Conservation (phyloP, 1,140 invertebrate genomes). For the Conus betulinus region DNA sequence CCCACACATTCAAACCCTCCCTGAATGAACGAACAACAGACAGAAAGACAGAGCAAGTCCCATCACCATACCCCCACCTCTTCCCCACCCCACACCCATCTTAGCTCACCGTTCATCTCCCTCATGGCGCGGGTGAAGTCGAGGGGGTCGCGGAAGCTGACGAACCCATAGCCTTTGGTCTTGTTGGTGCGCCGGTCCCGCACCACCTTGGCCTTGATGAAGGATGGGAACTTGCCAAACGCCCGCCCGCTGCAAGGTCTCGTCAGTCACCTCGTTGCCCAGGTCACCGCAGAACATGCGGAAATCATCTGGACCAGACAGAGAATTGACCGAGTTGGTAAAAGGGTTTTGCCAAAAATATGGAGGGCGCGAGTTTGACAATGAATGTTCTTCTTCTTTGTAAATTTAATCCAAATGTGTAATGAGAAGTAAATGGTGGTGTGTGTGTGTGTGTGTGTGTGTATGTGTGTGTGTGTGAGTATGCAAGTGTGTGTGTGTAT, state of each 20-base stretch:
- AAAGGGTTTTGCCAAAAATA: too few relatives aligned
- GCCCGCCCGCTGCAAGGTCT: conserved; percentile 91
- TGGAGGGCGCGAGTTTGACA: too few relatives aligned
- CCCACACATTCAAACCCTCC: too few relatives aligned
- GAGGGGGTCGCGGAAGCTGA: conserved; percentile 97
- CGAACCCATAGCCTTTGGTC: conserved; percentile 99
- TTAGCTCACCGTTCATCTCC: conserved; percentile 88
- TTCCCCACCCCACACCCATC: neutral
- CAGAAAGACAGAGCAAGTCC: neutral
- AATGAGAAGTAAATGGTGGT: too few relatives aligned
- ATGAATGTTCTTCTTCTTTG: neutral
- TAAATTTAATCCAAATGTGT: too few relatives aligned
- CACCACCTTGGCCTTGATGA: conserved; percentile 95
- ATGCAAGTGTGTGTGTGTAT: too few relatives aligned
- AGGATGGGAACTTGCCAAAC: conserved; percentile 96
- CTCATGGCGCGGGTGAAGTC: conserved; percentile 99
- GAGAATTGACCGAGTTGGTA: conserved; percentile 16
- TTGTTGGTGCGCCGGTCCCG: conserved; percentile 98
- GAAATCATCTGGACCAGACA: conserved; percentile 88
- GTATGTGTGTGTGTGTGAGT: too few relatives aligned
- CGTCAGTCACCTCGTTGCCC: conserved; percentile 99
- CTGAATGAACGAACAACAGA: too few relatives aligned
- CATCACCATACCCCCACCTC: neutral
- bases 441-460: too few relatives aligned
- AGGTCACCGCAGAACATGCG: conserved; percentile 99